Evolutionary conservation across 2,113 vertebrate species (phyloP).

Genomic region (Plectropomus leopardus): DNA sequence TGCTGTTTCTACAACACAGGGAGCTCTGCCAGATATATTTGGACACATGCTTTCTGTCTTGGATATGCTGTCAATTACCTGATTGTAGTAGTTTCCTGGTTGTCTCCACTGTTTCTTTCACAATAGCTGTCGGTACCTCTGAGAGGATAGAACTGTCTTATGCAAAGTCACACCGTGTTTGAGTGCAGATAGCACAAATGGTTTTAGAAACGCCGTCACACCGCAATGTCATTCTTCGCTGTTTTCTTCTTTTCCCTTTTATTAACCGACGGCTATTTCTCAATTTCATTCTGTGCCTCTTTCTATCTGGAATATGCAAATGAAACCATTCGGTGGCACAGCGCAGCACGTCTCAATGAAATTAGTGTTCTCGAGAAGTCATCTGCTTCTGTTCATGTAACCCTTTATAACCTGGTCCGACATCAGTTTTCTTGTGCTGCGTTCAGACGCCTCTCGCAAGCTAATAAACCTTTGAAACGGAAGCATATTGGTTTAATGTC

Average conservation of each 20-base stretch:
- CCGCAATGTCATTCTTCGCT: neutral
- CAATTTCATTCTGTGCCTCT: neutral
- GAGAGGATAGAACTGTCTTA: conserved; percentile 25
- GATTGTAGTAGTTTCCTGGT: conserved; percentile 44
- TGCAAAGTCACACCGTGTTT: conserved; percentile 18
- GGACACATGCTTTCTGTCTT: conserved; percentile 32
- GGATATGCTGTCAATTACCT: conserved; percentile 60
- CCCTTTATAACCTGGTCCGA: no score
- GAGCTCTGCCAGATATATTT: conserved; percentile 54
- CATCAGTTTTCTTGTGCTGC: no score
- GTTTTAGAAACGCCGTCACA: conserved; percentile 33
- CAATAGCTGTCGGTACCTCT: conserved; percentile 6
- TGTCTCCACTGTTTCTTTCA: conserved; percentile 36
- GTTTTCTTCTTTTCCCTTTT: conserved; percentile 18
- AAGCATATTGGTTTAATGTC: no score
- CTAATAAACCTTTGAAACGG: no score
- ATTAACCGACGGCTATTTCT: conserved; percentile 17
- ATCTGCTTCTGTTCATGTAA: conserved; percentile 35
- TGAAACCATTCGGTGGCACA: neutral
- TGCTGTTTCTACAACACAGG: conserved; percentile 55
- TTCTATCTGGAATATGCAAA: conserved; percentile 39
- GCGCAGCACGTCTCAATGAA: conserved; percentile 49
- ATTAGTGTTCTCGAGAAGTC: conserved; percentile 24
- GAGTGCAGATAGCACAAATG: conserved; percentile 15
- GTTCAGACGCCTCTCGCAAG: no score